A percentile compares a stretch with the other conserved stretches of the same genome.
These are phyloP conservation scores for Plodia interpunctella DNA, from an alignment of 1,140 invertebrate genomes.

Conservation along the genomic window DNA sequence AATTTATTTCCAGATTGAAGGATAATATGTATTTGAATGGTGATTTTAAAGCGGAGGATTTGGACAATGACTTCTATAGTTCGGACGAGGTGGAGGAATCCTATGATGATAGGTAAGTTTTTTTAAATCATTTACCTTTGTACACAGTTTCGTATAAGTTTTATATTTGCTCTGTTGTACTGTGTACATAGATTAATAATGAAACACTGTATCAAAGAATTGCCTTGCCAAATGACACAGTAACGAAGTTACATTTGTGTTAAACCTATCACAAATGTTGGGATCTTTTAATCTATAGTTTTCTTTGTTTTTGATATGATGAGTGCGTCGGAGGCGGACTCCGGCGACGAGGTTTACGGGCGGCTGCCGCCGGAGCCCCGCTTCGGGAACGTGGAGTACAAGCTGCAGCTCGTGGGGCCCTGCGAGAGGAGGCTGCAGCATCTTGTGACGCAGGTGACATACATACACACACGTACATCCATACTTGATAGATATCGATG, in stretches of 20 bases:
- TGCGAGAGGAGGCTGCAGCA: conserved; percentile 92
- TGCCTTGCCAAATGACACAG: too few relatives aligned
- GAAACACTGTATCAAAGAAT: too few relatives aligned
- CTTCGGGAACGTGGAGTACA: conserved; percentile 95
- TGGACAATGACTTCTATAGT: conserved; percentile 55
- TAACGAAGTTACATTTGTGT: too few relatives aligned
- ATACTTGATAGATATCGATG: not conserved
- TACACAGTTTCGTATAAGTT: too few relatives aligned
- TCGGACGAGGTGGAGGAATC: conserved; percentile 52
- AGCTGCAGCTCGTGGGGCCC: conserved; percentile 91
- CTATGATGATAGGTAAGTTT: conserved; percentile 36
- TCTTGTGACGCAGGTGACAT: conserved; percentile 87
- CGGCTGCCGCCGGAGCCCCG: conserved; percentile 92
- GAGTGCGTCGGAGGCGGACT: conserved; percentile 61
- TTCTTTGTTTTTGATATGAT: too few relatives aligned
- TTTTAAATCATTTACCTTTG: too few relatives aligned
- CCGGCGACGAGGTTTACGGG: conserved; percentile 69
- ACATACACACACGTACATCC: too few relatives aligned
- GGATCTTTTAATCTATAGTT: too few relatives aligned
- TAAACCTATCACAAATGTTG: too few relatives aligned
- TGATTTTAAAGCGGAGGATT: conserved; percentile 46
- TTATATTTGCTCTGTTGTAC: too few relatives aligned
- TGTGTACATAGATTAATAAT: too few relatives aligned
- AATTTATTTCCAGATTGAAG: conserved; percentile 28
- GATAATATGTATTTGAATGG: conserved; percentile 54